Base-by-base conservation (phyloP, 2,888 invertebrate genomes). In the Drosophila pullipes region DNA sequence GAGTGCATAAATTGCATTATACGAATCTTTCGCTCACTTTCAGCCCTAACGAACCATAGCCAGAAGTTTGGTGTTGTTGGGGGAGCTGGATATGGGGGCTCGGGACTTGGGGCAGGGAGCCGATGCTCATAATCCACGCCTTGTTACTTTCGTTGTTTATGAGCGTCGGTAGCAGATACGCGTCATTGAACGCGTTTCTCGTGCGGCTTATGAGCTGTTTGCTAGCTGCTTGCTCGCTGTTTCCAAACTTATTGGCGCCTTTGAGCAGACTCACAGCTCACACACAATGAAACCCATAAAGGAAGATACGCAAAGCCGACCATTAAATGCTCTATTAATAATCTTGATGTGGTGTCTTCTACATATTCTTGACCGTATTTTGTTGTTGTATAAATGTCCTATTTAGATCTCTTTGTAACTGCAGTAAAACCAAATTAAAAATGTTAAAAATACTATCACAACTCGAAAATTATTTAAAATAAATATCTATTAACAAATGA, bases 71-170 rank as follows among this genome's bases (percentile, higher is more conserved):
- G n/a, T 18, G 57, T 13, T 33, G 33, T 33, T 33, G 52, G 31
- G 58, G 44, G 50, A 22, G 41, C 35, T 16, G 31, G 18, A 5
- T 30, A 18, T 39, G 31, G 16, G 57, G 41, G 30, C 18, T 30
- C 28, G 50, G 54, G 41, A 28, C 25, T 33, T 37, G 50, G 57
- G 41, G 33, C 39, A 50, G 62, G 54, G 28, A 18, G 31, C 70
- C 57, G 62, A 39, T 64, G 74, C 74, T 76, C 88, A 87, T 87
- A 89, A 89, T 80, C 77, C 69, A 82, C 79, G 89, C 85, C 83
- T 82, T 85, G 86, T 90, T 89, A 85, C 78, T 75, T 77, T 82
- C 80, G 77, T 81, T 90, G 85, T 89, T 86, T 86, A 83, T 77
- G 80, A 72, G 81, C 68, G 71, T 66, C 74, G 69, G 80, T 63